A percentile compares a stretch with the other conserved stretches of the same genome.
Evolutionary conservation across 37 sponge, comb jelly and placozoan species (phyloP).

Genomic region (Agelas oroides): DNA sequence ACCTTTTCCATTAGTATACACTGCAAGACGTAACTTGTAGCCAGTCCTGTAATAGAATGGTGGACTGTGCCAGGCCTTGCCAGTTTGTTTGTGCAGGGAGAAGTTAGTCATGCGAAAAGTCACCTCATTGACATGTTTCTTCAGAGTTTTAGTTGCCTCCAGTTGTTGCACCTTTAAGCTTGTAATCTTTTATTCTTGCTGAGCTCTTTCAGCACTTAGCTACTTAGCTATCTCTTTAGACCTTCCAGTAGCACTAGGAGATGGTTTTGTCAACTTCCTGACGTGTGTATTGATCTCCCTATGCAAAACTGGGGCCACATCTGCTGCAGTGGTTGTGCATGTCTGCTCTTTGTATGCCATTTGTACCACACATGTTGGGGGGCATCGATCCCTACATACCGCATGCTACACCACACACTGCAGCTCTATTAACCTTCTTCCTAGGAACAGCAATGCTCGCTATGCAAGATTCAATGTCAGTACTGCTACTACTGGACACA

Average conservation of each 20-base stretch:
- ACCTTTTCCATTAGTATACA: conserved; percentile 17
- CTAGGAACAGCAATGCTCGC: conserved; percentile 1
- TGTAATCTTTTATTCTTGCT: too few relatives aligned
- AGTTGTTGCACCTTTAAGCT: too few relatives aligned
- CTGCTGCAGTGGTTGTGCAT: neutral
- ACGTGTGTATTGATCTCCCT: neutral
- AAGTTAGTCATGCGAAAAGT: neutral
- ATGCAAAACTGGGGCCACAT: neutral
- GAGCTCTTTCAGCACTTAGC: neutral
- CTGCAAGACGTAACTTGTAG: conserved; percentile 13
- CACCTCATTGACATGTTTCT: too few relatives aligned
- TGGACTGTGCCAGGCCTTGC: conserved; percentile 5
- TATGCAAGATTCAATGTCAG: neutral
- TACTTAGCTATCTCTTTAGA: neutral
- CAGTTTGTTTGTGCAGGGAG: neutral
- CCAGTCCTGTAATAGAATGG: conserved; percentile 4
- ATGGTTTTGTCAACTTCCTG: neutral
- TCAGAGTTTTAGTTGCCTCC: too few relatives aligned
- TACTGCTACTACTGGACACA: conserved; percentile 13
- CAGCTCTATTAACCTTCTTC: neutral
- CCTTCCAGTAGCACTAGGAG: neutral
- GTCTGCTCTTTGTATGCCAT: neutral
- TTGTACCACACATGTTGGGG: conserved; percentile 43
- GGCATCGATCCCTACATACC: too few relatives aligned
- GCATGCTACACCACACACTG: conserved; percentile 8